Evolutionary conservation across 2,113 vertebrate species (phyloP), one percentile per base, ranked within the genome.

Genomic region (Platichthys stellatus): DNA sequence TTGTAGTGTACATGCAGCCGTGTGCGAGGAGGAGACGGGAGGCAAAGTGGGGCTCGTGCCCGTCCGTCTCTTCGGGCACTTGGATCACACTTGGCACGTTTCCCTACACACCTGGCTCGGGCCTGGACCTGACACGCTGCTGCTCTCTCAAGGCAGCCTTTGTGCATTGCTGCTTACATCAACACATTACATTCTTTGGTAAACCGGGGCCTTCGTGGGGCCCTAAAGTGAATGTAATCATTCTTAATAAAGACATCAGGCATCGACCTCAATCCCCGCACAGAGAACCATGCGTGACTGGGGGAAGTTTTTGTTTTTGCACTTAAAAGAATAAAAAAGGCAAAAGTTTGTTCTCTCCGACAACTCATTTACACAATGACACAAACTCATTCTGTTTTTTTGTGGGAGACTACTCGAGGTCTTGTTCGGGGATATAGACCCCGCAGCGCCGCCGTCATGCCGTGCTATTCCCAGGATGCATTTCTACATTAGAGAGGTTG

Each of bases 21-120:
- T 78, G 80, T 83, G 76, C 80, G 81, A 20, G 5, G 66, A 15
- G 24, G 76, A 69, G 69, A 67, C 65, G 74, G 67, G 64, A 76
- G 43, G 70, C 82, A 79, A 83, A 76, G 47, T 23, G 26, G 58
- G 66, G 49, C 28, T 35, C 20, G 62, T 59, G 80, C 70, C 0
- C 35, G 18, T 88, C 51, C 13, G 49, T 64, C 80, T 31, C 26
- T 65, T 1, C 18, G 47, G 4, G 17, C 70, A 40, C 59, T 2
- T 62, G 14, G 10, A 38, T 73, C 81, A 77, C 82, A 51, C 72
- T 73, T 91, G 94, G 92, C 89, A 76, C 5, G 2, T 66, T 59
- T 88, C 84, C 40, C 88, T 23, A 62, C 84, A 90, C 92, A 95
- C 91, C 91, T 94, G 93, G 81, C 60, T 83, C 61, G 28, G 60